Evolutionary conservation across 2,113 vertebrate species (phyloP).

Genomic region (Harpagus bidentatus): DNA sequence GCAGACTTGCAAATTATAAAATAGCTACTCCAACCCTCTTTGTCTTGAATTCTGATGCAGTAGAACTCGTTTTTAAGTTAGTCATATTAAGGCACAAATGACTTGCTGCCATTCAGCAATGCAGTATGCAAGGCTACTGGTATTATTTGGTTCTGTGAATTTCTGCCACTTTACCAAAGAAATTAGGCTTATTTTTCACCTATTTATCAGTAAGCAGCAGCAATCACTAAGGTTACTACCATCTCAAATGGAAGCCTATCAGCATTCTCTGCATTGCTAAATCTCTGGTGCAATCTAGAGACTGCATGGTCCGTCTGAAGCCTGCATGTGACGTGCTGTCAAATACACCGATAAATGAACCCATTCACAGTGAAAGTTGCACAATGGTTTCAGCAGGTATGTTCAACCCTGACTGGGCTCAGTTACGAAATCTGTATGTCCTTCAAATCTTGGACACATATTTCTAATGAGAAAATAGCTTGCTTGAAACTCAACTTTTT

Average conservation of each 20-base stretch:
- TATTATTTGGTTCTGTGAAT: neutral
- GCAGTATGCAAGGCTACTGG: neutral
- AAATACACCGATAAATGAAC: neutral
- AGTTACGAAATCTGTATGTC: neutral
- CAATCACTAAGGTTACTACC: neutral
- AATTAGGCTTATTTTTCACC: neutral
- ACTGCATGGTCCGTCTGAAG: neutral
- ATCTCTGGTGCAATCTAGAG: neutral
- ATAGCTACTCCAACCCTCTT: neutral
- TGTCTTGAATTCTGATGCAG: neutral
- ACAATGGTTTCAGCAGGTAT: neutral
- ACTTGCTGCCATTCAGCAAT: neutral
- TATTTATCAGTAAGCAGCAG: neutral
- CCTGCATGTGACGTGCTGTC: neutral
- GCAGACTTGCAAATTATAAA: neutral
- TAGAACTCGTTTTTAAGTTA: neutral
- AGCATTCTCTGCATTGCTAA: neutral
- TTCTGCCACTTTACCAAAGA: neutral
- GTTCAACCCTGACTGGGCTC: neutral
- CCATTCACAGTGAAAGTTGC: neutral
- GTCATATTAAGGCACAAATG: neutral
- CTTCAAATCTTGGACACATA: neutral
- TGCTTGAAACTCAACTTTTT: neutral
- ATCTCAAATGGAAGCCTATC: neutral
- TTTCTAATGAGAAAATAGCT: neutral